These are phyloP conservation scores for Brenthis ino DNA, from an alignment of 2,888 invertebrate species.

Conservation along the genomic window DNA sequence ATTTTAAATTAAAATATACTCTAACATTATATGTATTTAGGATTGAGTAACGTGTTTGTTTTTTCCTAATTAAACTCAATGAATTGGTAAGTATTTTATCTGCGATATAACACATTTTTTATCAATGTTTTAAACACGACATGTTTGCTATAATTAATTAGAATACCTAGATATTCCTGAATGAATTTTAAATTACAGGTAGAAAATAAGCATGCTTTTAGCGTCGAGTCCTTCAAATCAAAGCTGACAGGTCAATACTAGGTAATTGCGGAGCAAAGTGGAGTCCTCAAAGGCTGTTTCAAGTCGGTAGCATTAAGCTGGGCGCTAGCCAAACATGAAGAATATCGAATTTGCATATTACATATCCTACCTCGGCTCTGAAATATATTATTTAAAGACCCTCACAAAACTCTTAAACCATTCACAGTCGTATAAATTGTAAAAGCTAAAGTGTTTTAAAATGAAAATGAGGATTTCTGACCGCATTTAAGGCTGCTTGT, in stretches of 20 bases:
- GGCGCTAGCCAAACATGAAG: conserved; percentile 36
- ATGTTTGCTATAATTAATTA: too few species aligned
- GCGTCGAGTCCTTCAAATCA: conserved; percentile 6
- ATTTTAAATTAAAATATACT: too few species aligned
- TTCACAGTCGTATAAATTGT: conserved; percentile 22
- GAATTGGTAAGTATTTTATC: too few species aligned
- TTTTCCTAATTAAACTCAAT: too few species aligned
- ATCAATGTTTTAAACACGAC: too few species aligned
- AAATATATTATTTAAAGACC: conserved; percentile 27
- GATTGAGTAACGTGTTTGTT: too few species aligned
- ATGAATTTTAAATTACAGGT: background rate
- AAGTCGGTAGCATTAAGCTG: conserved; percentile 23
- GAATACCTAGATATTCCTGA: too few species aligned
- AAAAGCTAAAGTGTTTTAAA: conserved; percentile 17
- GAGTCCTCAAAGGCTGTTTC: conserved; percentile 31
- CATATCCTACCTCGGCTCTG: conserved; percentile 27
- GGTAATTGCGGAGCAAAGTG: conserved; percentile 29
- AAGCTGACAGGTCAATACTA: conserved; percentile 29
- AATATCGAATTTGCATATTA: conserved; percentile 38
- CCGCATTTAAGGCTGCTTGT: background rate
- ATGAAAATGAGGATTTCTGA: conserved; percentile 21
- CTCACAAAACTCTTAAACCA: conserved; percentile 27
- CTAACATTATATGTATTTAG: too few species aligned
- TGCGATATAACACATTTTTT: too few species aligned
- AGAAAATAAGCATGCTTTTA: background rate